Evolutionary conservation across 1,140 invertebrate genomes (phyloP).

Genomic region (Drosophila arawakana): DNA sequence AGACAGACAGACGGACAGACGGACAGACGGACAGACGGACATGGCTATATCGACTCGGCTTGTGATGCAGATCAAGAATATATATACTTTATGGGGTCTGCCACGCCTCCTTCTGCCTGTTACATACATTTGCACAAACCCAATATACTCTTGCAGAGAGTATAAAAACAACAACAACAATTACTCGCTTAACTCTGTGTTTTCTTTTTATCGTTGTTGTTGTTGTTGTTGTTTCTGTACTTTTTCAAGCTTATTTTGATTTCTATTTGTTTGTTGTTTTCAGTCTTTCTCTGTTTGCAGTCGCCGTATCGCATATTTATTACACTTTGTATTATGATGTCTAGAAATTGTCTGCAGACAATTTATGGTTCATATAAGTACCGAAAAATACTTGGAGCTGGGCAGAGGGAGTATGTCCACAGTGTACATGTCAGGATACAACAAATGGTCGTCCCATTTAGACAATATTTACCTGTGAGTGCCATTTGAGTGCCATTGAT

Average conservation of each 20-base stretch:
- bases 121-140: too few species aligned
- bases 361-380: slow-evolving; percentile 61
- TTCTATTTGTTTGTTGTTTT: slow-evolving; percentile 50
- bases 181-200: neutral
- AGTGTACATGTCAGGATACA: neutral
- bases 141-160: too few species aligned
- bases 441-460: slow-evolving; percentile 42
- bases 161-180: slow-evolving; percentile 41
- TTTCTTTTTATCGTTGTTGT: slow-evolving; percentile 21
- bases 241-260: slow-evolving; percentile 69
- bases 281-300: slow-evolving; percentile 40
- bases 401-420: neutral
- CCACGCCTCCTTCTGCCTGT: too few species aligned
- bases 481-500: slow-evolving; percentile 19
- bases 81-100: too few species aligned
- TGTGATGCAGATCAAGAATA: too few species aligned
- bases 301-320: slow-evolving; percentile 67
- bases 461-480: slow-evolving; percentile 47
- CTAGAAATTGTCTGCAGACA: slow-evolving; percentile 65
- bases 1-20: too few species aligned
- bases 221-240: slow-evolving; percentile 1
- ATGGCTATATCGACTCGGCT: too few species aligned
- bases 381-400: neutral
- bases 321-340: slow-evolving; percentile 74
- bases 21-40: too few species aligned